These are phyloP conservation scores for Craseonycteris thonglongyai DNA, from an alignment of 2,113 vertebrate genomes.

Conservation along the genomic window DNA sequence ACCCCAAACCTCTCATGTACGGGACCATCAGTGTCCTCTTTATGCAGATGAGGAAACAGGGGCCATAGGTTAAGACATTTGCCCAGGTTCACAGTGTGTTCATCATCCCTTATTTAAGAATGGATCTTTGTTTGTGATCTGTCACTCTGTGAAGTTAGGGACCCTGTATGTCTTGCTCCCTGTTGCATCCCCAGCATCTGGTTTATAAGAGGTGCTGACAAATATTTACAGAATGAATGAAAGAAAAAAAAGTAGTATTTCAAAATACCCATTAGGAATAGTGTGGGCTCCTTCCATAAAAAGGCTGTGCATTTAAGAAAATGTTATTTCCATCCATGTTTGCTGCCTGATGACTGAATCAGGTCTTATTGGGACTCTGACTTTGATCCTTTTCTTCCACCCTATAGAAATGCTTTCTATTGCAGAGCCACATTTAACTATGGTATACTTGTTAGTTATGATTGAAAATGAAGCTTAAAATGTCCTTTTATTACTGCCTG, in stretches of 20 bases:
- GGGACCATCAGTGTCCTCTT: not conserved
- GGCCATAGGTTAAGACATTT: not conserved
- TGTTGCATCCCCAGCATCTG: not conserved
- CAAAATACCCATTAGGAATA: not conserved
- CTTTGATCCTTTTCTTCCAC: not conserved
- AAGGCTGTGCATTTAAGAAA: not conserved
- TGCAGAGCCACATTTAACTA: not conserved
- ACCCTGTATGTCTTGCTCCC: not conserved
- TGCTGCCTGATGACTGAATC: not conserved
- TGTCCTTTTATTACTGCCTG: slow-evolving; percentile 49
- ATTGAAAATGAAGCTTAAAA: slow-evolving; percentile 57
- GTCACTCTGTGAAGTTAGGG: not conserved
- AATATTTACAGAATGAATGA: not conserved
- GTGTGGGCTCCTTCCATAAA: not conserved
- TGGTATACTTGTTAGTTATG: slow-evolving; percentile 5
- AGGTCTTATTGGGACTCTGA: not conserved
- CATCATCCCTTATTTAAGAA: not conserved
- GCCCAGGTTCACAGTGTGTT: not conserved
- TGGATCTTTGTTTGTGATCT: not conserved
- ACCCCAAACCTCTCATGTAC: fast-evolving
- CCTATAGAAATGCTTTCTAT: not conserved
- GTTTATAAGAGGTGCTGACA: not conserved
- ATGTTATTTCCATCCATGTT: not conserved
- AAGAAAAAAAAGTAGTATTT: not conserved
- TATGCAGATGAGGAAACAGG: not conserved